Conservation (phyloP, 2,797 vertebrate species). For the Poeciliopsis infans region DNA sequence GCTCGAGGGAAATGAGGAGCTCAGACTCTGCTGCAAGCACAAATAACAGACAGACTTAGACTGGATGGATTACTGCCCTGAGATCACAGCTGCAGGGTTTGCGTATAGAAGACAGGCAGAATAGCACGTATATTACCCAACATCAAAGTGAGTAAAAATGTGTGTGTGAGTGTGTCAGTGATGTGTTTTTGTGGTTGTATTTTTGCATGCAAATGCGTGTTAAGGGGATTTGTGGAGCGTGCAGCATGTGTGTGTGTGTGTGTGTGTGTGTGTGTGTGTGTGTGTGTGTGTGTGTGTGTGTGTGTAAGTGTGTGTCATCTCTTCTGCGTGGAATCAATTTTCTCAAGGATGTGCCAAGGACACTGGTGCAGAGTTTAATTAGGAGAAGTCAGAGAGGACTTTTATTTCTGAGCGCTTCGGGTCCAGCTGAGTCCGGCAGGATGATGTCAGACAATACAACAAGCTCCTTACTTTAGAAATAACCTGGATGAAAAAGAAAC, state of each 20-base stretch:
- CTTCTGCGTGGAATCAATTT: conserved; percentile 44
- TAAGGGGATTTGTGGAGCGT: conserved; percentile 14
- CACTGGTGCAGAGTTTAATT: conserved; percentile 52
- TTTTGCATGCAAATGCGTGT: conserved; percentile 25
- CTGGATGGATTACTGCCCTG: conserved; percentile 34
- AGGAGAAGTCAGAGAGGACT: conserved; percentile 41
- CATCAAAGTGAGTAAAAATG: conserved; percentile 18
- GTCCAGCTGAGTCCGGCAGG: conserved; percentile 39
- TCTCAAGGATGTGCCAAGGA: conserved; percentile 51
- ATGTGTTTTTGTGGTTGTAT: conserved; percentile 6
- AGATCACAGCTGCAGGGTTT: conserved; percentile 8
- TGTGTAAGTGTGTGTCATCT: conserved; percentile 6
- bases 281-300: neutral
- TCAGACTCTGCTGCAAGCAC: conserved; percentile 15
- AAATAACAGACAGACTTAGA: conserved; percentile 28
- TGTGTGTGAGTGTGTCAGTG: neutral
- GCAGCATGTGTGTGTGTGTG: neutral
- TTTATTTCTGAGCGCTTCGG: conserved; percentile 5
- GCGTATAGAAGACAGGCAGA: conserved; percentile 24
- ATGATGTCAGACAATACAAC: conserved; percentile 30
- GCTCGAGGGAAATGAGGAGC: neutral
- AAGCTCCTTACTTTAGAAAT: neutral
- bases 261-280: neutral
- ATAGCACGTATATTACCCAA: conserved; percentile 29
- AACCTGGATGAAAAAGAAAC: neutral